Conservation (phyloP, 2,888 invertebrate genomes). For the Campopleginae sp. region DNA sequence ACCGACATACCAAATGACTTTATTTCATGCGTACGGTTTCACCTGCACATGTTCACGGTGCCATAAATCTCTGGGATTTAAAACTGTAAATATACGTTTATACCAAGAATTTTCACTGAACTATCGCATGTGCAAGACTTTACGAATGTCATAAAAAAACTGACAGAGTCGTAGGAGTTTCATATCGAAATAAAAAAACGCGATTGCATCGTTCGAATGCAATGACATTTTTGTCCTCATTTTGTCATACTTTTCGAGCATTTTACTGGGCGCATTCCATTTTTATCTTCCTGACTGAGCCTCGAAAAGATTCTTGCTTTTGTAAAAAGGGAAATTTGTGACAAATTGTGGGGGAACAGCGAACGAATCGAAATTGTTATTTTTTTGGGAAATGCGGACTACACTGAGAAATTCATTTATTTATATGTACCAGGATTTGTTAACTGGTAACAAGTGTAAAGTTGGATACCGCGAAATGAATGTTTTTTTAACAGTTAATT, state of each 20-base stretch:
- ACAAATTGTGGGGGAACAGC: too few species aligned
- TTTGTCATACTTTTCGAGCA: neutral
- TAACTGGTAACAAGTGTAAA: too few species aligned
- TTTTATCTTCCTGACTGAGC: neutral
- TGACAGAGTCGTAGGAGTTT: neutral
- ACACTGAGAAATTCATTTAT: too few species aligned
- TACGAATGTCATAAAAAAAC: neutral
- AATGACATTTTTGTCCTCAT: neutral
- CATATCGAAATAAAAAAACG: neutral
- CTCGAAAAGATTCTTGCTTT: neutral
- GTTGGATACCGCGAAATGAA: too few species aligned
- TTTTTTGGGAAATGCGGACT: neutral
- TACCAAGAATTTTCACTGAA: slow-evolving; percentile 3
- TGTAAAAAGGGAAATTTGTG: neutral
- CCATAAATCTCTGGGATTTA: slow-evolving; percentile 10
- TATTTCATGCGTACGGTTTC: slow-evolving; percentile 21
- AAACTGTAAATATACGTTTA: slow-evolving; percentile 16
- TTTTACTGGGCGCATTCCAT: neutral
- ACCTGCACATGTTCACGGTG: slow-evolving; percentile 23
- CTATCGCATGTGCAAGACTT: neutral
- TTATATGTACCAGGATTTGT: too few species aligned
- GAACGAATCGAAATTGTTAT: neutral
- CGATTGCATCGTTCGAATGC: slow-evolving; percentile 3
- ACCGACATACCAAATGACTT: slow-evolving; percentile 22
- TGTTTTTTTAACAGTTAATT: too few species aligned